Evolutionary conservation across 2,113 vertebrate species (phyloP).

Genomic region (Petaurus breviceps): DNA sequence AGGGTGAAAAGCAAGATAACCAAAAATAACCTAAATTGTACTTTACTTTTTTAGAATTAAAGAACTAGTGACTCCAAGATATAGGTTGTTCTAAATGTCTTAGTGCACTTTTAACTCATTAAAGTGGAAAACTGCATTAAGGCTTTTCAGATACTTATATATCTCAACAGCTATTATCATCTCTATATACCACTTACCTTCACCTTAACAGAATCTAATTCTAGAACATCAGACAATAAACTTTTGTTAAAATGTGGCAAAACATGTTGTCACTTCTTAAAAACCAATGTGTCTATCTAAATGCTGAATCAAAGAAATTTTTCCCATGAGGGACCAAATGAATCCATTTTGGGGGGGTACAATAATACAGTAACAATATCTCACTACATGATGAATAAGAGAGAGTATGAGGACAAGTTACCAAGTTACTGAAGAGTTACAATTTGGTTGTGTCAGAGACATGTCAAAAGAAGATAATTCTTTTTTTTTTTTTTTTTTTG

Average conservation of each 20-base stretch:
- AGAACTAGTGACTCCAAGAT: background rate
- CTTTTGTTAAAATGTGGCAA: background rate
- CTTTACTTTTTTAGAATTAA: background rate
- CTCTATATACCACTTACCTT: background rate
- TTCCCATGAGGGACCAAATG: background rate
- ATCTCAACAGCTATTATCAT: constrained; percentile 24
- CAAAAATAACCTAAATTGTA: background rate
- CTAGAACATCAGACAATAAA: background rate
- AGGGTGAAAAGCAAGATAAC: background rate
- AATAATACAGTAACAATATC: background rate
- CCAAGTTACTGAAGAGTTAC: background rate
- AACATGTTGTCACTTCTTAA: constrained; percentile 24
- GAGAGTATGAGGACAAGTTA: background rate
- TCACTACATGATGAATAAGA: background rate
- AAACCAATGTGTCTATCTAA: background rate
- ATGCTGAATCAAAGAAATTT: background rate
- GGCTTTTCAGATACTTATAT: background rate
- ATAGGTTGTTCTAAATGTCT: background rate
- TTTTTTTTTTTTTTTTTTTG: too few relatives aligned
- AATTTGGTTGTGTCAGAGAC: background rate
- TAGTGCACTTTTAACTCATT: background rate
- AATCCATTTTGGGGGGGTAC: background rate
- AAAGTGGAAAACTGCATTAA: background rate
- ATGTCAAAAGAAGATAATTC: too few relatives aligned
- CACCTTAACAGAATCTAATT: constrained; percentile 8